Conservation (phyloP, 2,797 vertebrate species). For the Nyctibius grandis region DNA sequence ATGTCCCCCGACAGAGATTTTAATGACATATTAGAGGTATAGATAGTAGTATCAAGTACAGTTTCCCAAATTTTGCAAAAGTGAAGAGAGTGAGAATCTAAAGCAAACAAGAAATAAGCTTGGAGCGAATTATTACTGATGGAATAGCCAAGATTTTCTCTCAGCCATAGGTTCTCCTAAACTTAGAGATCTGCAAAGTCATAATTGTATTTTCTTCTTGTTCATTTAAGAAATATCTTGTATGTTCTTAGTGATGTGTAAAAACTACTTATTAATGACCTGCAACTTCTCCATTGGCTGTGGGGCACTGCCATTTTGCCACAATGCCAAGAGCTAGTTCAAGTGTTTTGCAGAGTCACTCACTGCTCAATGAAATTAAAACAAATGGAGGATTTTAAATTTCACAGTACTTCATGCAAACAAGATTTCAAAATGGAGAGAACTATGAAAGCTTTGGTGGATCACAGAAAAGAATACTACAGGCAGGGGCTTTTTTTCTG, state of each 20-base stretch:
- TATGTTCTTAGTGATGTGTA: not conserved
- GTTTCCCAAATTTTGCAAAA: not conserved
- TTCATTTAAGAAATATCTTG: not conserved
- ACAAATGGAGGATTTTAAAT: not conserved
- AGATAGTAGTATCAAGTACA: not conserved
- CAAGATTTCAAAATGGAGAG: not conserved
- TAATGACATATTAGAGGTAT: not conserved
- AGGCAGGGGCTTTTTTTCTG: not conserved
- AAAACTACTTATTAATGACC: not conserved
- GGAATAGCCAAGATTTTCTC: not conserved
- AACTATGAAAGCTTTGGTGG: not conserved
- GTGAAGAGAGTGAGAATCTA: not conserved
- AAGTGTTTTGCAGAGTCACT: not conserved
- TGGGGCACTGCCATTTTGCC: not conserved
- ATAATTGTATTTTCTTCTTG: not conserved
- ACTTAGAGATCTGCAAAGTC: not conserved
- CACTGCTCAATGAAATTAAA: not conserved
- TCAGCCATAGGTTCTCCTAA: not conserved
- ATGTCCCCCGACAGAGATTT: not conserved
- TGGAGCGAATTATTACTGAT: not conserved
- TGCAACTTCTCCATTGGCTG: not conserved
- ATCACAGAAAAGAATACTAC: not conserved
- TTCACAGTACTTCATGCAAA: not conserved
- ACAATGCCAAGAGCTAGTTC: not conserved
- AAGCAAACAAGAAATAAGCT: not conserved